A percentile compares a stretch with the other conserved stretches of the same genome.
phyloP scores from a whole-genome alignment of 2,888 invertebrate species.

The Aelia acuminata region DNA sequence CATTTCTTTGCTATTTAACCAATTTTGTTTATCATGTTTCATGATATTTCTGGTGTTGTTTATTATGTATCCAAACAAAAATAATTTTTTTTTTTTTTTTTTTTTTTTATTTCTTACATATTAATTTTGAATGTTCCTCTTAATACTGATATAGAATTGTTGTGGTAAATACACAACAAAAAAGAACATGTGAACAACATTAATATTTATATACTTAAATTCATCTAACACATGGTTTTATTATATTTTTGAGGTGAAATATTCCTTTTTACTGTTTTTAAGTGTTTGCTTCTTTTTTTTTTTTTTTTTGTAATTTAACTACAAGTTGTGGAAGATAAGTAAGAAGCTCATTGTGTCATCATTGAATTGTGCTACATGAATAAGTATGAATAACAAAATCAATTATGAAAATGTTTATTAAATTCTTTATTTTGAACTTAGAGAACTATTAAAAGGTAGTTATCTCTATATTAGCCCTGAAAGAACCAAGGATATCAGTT shows the following conservation, averaged over 20 bases:
- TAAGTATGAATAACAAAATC: slow-evolving; percentile 6
- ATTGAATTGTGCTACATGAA: not conserved
- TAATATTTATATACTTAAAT: not conserved
- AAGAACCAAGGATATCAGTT: not conserved
- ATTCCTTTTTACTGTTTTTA: slow-evolving; percentile 15
- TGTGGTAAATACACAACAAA: not conserved
- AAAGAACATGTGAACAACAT: slow-evolving; percentile 11
- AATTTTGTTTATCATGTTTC: not conserved
- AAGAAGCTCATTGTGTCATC: not conserved
- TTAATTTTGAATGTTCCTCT: not conserved
- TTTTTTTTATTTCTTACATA: not conserved
- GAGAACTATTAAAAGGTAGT: not conserved
- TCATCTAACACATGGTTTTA: not conserved
- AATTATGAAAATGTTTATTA: not conserved
- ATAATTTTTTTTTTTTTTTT: not conserved
- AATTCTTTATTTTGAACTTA: not conserved
- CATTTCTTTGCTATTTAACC: not conserved
- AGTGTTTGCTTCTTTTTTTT: not conserved
- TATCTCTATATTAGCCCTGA: not conserved
- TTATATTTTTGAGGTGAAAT: slow-evolving; percentile 17
- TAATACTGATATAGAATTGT: not conserved
- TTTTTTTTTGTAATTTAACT: not conserved
- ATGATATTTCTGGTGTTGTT: not conserved
- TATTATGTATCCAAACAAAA: not conserved
- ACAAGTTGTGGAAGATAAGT: not conserved